Conservation (phyloP, 2,113 vertebrate species). For the Beaufortia kweichowensis region DNA sequence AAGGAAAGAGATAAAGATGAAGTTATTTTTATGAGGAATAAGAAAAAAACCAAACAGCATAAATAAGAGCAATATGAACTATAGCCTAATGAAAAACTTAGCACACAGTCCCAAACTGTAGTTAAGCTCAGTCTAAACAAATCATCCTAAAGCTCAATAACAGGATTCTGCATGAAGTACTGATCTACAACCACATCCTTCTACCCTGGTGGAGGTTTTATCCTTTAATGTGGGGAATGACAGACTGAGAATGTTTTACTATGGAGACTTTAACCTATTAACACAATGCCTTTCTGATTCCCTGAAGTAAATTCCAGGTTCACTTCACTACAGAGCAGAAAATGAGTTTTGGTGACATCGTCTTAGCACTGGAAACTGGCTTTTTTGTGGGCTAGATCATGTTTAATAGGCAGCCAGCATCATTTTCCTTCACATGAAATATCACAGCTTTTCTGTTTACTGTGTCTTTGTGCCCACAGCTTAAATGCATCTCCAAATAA, state of each 20-base stretch:
- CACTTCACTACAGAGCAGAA: background rate
- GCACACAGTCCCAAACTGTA: background rate
- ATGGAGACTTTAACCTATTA: background rate
- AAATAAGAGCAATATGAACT: background rate
- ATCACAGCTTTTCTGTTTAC: slow-evolving; percentile 2
- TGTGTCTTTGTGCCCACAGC: slow-evolving; percentile 3
- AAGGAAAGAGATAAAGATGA: background rate
- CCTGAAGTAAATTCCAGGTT: background rate
- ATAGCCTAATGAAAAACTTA: background rate
- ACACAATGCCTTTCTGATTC: background rate
- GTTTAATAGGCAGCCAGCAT: slow-evolving; percentile 7
- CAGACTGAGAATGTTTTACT: background rate
- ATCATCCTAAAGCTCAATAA: background rate
- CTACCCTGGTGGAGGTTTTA: background rate
- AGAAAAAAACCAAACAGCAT: background rate
- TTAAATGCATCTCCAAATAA: background rate
- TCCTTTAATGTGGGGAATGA: slow-evolving; percentile 5
- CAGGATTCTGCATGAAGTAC: slow-evolving; percentile 1
- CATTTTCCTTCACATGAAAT: slow-evolving; percentile 29
- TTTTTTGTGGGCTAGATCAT: background rate
- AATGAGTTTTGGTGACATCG: slow-evolving; percentile 39
- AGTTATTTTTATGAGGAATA: slow-evolving; percentile 47
- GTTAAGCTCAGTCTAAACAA: slow-evolving; percentile 14
- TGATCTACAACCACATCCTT: slow-evolving; percentile 12
- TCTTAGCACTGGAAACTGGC: background rate